Percentiles rank a stretch among this genome's conserved stretches.
Evolutionary conservation across 2,888 invertebrate genomes (phyloP).

Genomic region (Eledona agricola): DNA sequence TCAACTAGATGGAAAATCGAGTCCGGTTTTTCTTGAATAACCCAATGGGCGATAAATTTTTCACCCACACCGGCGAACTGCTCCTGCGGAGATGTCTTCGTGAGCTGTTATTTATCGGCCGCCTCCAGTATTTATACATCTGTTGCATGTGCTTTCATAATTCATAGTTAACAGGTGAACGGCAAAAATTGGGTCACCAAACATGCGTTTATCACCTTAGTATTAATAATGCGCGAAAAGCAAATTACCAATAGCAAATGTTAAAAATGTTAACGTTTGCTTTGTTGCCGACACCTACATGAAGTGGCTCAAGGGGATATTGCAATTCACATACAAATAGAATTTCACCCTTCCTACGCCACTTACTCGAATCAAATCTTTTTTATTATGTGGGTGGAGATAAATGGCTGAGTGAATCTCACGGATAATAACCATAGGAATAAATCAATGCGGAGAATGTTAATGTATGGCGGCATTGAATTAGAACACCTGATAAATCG

Average conservation of each 20-base stretch:
- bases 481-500: slow-evolving; percentile 11
- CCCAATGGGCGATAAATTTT: no score
- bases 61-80: no score
- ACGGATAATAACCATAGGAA: slow-evolving; percentile 9
- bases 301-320: no score
- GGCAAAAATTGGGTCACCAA: slow-evolving; percentile 42
- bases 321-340: no score
- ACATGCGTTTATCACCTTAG: no score
- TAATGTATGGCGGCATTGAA: slow-evolving; percentile 11
- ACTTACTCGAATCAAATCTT: slow-evolving; percentile 5
- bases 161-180: slow-evolving; percentile 52
- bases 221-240: no score
- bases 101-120: slow-evolving; percentile 59
- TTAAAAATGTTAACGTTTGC: no score
- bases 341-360: slow-evolving; percentile 19
- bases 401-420: slow-evolving; percentile 19
- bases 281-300: no score
- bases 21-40: no score
- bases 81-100: no score
- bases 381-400: slow-evolving; percentile 17
- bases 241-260: no score
- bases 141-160: slow-evolving; percentile 56
- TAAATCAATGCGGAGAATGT: slow-evolving; percentile 14
- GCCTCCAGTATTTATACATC: slow-evolving; percentile 59
- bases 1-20: no score